Evolutionary conservation across 2,113 vertebrate genomes (phyloP).

Genomic region (Hiodon alosoides): DNA sequence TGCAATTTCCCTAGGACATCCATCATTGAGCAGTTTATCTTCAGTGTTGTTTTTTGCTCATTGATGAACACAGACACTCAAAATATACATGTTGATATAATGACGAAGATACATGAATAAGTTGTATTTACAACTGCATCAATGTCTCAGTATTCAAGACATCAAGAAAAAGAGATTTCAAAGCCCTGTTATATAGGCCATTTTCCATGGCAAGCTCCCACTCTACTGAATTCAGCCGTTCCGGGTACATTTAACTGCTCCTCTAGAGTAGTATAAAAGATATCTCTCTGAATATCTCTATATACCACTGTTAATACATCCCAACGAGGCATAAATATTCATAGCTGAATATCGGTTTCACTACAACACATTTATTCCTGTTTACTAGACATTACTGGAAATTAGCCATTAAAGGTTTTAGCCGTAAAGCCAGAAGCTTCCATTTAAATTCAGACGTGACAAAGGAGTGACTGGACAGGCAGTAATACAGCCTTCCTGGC

Average conservation of each 20-base stretch:
- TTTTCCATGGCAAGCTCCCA: background rate
- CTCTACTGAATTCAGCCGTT: background rate
- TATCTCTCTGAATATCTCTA: background rate
- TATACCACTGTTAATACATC: background rate
- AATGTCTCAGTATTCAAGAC: background rate
- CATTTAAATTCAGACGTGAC: background rate
- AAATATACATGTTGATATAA: no score
- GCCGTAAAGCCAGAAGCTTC: background rate
- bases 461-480: background rate
- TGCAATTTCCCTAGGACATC: background rate
- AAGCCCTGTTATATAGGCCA: background rate
- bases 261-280: background rate
- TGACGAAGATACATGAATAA: background rate
- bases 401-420: constrained; percentile 7
- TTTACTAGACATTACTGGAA: constrained; percentile 1
- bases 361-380: constrained; percentile 3
- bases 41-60: no score
- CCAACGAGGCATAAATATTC: background rate
- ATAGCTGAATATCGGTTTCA: background rate
- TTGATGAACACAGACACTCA: no score
- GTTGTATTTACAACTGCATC: no score
- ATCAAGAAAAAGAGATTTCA: background rate
- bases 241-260: background rate
- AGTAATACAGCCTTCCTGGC: constrained; percentile 4
- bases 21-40: background rate